A percentile compares a stretch with the other conserved stretches of the same genome.
These are phyloP conservation scores for Malurus splendens DNA, from an alignment of 2,797 vertebrate genomes.

Conservation along the genomic window DNA sequence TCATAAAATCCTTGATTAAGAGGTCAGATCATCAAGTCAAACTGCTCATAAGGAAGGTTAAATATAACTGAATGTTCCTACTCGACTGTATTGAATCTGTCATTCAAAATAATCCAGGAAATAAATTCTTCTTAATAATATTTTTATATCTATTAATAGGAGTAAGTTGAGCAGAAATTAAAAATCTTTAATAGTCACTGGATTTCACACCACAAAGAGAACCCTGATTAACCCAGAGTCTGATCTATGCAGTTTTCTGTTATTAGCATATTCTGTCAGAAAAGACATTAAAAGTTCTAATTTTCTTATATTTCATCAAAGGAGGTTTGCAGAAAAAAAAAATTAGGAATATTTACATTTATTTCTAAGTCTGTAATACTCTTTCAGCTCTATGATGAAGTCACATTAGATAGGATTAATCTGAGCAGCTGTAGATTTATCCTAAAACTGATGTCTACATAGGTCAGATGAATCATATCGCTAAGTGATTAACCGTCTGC, in stretches of 20 bases:
- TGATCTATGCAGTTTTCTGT: not conserved
- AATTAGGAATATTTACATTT: slow-evolving; percentile 14
- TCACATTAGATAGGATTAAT: slow-evolving; percentile 31
- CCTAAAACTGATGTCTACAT: slow-evolving; percentile 10
- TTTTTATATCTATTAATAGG: not conserved
- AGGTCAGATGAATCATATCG: slow-evolving; percentile 25
- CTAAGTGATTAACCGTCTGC: not conserved
- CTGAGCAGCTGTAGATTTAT: not conserved
- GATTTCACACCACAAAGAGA: not conserved
- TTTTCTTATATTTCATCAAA: slow-evolving; percentile 14
- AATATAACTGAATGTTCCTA: not conserved
- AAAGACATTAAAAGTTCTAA: slow-evolving; percentile 19
- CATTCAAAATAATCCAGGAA: not conserved
- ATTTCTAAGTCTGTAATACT: slow-evolving; percentile 17
- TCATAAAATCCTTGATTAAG: slow-evolving; percentile 3
- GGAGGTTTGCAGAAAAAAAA: not conserved
- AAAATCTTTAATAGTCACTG: not conserved
- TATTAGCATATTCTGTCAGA: slow-evolving; percentile 12
- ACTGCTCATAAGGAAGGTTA: not conserved
- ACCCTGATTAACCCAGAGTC: not conserved
- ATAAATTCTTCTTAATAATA: not conserved
- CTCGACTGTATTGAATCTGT: not conserved
- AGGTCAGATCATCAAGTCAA: not conserved
- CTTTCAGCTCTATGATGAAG: slow-evolving; percentile 1
- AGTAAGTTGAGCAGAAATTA: not conserved